Evolutionary conservation across 1,140 invertebrate species (phyloP).

Genomic region (Hyposmocoma kahamanoa): DNA sequence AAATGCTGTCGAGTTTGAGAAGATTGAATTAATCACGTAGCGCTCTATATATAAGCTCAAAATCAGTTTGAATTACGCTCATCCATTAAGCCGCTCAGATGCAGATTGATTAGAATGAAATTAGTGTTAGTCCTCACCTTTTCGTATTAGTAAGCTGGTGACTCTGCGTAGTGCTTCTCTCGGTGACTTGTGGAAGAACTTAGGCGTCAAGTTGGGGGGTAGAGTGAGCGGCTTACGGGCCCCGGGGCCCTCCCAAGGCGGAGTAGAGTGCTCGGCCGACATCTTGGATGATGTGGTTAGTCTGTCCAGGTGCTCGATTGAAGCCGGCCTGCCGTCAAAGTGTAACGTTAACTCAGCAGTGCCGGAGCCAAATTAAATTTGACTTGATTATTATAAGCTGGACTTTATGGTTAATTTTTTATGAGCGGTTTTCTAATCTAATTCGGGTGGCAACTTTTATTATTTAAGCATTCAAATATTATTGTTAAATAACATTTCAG

Average conservation of each 20-base stretch:
- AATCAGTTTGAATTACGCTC: too few species aligned
- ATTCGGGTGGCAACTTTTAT: too few species aligned
- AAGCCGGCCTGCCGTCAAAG: slow-evolving; percentile 76
- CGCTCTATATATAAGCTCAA: too few species aligned
- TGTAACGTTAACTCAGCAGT: slow-evolving; percentile 76
- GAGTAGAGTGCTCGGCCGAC: slow-evolving; percentile 60
- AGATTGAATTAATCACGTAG: too few species aligned
- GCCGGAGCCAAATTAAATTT: too few species aligned
- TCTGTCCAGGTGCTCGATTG: slow-evolving; percentile 88
- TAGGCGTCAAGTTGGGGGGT: slow-evolving; percentile 87
- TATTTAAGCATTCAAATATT: too few species aligned
- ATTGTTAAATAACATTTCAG: too few species aligned
- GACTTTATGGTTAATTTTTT: too few species aligned
- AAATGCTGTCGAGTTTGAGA: too few species aligned
- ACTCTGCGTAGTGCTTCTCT: slow-evolving; percentile 88
- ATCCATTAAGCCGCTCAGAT: too few species aligned
- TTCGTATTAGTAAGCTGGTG: slow-evolving; percentile 89
- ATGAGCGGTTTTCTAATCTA: too few species aligned
- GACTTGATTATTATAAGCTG: too few species aligned
- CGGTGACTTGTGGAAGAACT: slow-evolving; percentile 90
- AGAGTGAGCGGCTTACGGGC: slow-evolving; percentile 84
- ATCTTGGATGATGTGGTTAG: slow-evolving; percentile 73
- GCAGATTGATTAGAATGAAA: background rate
- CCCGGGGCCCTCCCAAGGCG: slow-evolving; percentile 72
- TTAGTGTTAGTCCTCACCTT: slow-evolving; percentile 75